Conservation (phyloP, 2,888 invertebrate species). For the Lepidocyrtoides sp. region DNA sequence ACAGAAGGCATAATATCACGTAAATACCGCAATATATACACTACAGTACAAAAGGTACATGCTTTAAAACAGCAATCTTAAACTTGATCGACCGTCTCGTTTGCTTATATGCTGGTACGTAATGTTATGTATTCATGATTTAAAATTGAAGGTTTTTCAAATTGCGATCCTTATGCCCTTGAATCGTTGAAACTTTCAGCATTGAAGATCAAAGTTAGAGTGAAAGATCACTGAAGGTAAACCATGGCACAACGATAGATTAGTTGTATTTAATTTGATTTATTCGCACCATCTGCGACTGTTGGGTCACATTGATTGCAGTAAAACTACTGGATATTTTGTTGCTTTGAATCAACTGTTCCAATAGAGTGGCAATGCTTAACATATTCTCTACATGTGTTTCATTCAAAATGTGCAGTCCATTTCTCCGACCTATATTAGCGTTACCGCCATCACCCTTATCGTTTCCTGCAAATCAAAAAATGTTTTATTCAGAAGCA, state of each 20-base stretch:
- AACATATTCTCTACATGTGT: constrained; percentile 42
- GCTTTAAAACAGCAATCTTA: too few species aligned
- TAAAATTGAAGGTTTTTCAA: neutral
- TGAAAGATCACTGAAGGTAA: too few species aligned
- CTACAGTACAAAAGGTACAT: too few species aligned
- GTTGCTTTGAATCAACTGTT: constrained; percentile 39
- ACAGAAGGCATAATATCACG: too few species aligned
- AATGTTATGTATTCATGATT: too few species aligned
- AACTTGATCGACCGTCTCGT: neutral
- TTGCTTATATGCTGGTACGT: too few species aligned
- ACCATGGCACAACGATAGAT: neutral
- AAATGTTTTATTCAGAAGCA: constrained; percentile 28
- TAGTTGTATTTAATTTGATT: neutral
- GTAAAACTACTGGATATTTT: neutral
- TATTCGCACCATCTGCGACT: neutral
- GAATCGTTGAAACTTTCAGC: neutral
- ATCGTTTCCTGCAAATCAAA: constrained; percentile 67
- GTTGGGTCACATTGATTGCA: neutral
- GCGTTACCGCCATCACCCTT: neutral
- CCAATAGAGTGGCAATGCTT: constrained; percentile 33
- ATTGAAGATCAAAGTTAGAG: neutral
- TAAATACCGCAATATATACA: too few species aligned
- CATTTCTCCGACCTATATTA: constrained; percentile 47
- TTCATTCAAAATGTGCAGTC: constrained; percentile 65
- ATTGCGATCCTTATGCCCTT: neutral